Percentiles rank a stretch among this genome's conserved stretches.
These are phyloP conservation scores for Drosophila persimilis DNA, from an alignment of 1,140 invertebrate species.

Conservation along the genomic window DNA sequence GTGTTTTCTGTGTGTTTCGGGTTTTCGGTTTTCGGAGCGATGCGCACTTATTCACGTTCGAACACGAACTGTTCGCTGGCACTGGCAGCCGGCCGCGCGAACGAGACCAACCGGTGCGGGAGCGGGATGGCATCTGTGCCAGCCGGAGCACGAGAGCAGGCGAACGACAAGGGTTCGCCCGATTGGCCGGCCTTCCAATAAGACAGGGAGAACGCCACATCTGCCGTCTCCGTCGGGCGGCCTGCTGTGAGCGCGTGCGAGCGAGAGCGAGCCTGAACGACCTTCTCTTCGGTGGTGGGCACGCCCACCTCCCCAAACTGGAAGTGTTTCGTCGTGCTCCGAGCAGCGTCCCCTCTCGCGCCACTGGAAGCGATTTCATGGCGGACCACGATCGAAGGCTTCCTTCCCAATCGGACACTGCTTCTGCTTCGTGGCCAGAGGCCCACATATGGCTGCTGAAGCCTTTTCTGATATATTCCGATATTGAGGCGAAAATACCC, in stretches of 20 bases:
- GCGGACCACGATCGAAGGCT: constrained; percentile 74
- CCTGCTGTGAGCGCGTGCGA: too few relatives aligned
- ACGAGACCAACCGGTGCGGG: constrained; percentile 6
- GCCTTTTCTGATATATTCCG: too few relatives aligned
- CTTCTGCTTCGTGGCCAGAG: too few relatives aligned
- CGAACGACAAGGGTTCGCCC: constrained; percentile 15
- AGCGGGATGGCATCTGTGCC: constrained; percentile 20
- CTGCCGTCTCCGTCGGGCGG: constrained; percentile 3
- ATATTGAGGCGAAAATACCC: too few relatives aligned
- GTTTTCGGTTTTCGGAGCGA: constrained; percentile 23
- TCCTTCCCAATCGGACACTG: constrained; percentile 36
- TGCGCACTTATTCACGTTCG: constrained; percentile 76
- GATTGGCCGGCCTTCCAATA: constrained; percentile 50
- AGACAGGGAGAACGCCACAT: constrained; percentile 32
- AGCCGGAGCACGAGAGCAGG: constrained; percentile 6
- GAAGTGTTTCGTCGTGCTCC: constrained; percentile 40
- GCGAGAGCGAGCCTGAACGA: constrained; percentile 3
- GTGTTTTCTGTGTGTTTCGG: constrained; percentile 9
- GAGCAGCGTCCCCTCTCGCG: constrained; percentile 36
- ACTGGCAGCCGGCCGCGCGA: constrained; percentile 15
- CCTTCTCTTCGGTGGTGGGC: constrained; percentile 6
- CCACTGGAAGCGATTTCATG: constrained; percentile 69
- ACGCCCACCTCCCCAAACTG: constrained; percentile 71
- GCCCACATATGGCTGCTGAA: too few relatives aligned
- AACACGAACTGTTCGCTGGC: constrained; percentile 70